phyloP scores from a whole-genome alignment of 2,888 invertebrate species.

The Nysson spinosus region DNA sequence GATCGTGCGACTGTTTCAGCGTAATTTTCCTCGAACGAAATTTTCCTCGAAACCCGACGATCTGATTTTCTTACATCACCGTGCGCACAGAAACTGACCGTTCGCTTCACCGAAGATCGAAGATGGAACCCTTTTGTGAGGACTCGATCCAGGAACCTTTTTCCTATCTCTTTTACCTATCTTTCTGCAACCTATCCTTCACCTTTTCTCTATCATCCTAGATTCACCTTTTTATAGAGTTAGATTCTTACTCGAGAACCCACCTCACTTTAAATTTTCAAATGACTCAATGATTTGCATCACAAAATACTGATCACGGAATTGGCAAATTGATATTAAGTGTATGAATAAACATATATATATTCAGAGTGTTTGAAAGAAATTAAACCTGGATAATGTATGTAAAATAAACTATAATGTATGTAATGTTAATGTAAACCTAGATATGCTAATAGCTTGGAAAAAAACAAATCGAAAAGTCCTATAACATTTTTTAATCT shows the following conservation, averaged over 20 bases:
- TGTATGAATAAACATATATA: too few species aligned
- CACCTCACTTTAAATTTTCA: too few species aligned
- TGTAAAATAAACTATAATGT: too few species aligned
- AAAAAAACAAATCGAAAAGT: too few species aligned
- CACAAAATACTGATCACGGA: too few species aligned
- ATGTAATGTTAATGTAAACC: too few species aligned
- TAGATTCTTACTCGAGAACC: not conserved
- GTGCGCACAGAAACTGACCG: slow-evolving; percentile 21
- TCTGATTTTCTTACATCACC: slow-evolving; percentile 25
- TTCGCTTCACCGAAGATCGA: slow-evolving; percentile 28
- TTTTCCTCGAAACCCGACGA: slow-evolving; percentile 13
- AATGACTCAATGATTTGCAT: too few species aligned
- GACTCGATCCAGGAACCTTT: not conserved
- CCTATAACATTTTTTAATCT: too few species aligned
- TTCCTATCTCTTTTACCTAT: slow-evolving; percentile 19
- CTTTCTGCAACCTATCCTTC: slow-evolving; percentile 9
- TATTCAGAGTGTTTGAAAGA: too few species aligned
- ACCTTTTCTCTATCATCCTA: slow-evolving; percentile 1
- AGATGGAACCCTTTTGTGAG: slow-evolving; percentile 30
- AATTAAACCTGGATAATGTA: too few species aligned
- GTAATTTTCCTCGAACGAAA: slow-evolving; percentile 14
- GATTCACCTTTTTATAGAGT: not conserved
- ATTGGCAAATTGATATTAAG: too few species aligned
- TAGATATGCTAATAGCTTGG: too few species aligned
- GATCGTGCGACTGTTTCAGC: slow-evolving; percentile 1